Evolutionary conservation across 2,888 invertebrate genomes (phyloP).

Genomic region (Lithophane socia): DNA sequence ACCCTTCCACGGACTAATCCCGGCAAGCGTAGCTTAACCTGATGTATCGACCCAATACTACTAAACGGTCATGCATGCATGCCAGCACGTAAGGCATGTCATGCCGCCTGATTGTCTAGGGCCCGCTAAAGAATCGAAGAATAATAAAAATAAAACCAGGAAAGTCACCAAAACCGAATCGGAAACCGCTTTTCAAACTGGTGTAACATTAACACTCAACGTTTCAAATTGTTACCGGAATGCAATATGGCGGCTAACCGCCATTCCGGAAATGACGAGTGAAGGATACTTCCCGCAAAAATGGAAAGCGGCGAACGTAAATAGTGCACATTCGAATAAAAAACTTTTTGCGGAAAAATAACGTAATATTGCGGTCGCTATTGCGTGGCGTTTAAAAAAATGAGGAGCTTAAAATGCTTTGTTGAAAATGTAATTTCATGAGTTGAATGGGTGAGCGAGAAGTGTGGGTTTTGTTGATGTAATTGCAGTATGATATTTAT

Average conservation of each 20-base stretch:
- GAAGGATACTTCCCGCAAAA: conserved; percentile 41
- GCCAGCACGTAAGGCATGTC: too few species aligned
- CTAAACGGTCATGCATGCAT: too few species aligned
- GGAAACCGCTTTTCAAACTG: background rate
- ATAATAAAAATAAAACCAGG: too few species aligned
- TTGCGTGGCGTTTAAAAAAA: conserved; percentile 4
- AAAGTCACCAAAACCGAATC: background rate
- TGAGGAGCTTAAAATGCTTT: conserved; percentile 26
- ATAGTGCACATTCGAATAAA: conserved; percentile 22
- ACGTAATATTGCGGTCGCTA: background rate
- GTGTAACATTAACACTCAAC: background rate
- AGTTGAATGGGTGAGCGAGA: conserved; percentile 20
- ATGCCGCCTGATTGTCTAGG: too few species aligned
- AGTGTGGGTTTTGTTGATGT: background rate
- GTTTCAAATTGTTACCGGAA: conserved; percentile 29
- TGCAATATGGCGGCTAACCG: conserved; percentile 46
- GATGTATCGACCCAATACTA: too few species aligned
- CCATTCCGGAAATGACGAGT: conserved; percentile 16
- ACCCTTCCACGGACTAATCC: too few species aligned
- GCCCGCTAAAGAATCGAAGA: too few species aligned
- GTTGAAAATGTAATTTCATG: conserved; percentile 41
- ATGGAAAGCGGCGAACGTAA: conserved; percentile 28
- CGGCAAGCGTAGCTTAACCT: too few species aligned
- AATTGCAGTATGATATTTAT: background rate
- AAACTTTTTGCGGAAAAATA: conserved; percentile 22